Conservation (phyloP, 2,113 vertebrate genomes). For the Bungarus multicinctus region DNA sequence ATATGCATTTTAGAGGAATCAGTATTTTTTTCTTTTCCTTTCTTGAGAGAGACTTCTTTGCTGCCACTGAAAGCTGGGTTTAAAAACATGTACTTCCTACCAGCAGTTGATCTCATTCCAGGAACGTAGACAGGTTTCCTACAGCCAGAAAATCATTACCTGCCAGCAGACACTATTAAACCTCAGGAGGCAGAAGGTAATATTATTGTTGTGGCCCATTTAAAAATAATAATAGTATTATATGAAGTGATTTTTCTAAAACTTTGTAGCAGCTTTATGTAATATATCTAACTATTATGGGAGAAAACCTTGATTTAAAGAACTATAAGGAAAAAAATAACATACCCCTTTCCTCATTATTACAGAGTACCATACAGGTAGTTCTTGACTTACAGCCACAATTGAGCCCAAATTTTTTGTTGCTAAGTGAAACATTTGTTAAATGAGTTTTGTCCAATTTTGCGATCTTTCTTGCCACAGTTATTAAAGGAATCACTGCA, state of each 20-base stretch:
- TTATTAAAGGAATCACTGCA: too few relatives aligned
- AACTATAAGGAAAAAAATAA: not conserved
- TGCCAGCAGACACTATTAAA: conserved; percentile 6
- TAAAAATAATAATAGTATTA: conserved; percentile 15
- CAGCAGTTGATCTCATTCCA: conserved; percentile 1
- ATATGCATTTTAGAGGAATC: not conserved
- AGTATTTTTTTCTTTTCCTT: not conserved
- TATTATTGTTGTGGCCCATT: not conserved
- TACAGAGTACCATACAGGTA: not conserved
- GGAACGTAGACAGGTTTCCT: not conserved
- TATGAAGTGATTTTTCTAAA: not conserved
- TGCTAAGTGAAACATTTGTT: too few relatives aligned
- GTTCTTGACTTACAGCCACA: too few relatives aligned
- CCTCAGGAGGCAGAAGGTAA: not conserved
- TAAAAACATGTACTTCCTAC: not conserved
- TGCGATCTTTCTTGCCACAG: too few relatives aligned
- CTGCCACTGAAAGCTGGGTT: not conserved
- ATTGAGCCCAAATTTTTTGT: too few relatives aligned
- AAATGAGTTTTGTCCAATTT: too few relatives aligned
- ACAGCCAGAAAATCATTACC: conserved; percentile 3
- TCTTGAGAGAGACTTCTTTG: conserved; percentile 19
- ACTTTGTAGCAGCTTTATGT: not conserved
- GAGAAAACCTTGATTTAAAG: not conserved
- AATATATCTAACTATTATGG: not conserved
- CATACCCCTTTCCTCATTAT: not conserved